Evolutionary conservation across 2,888 invertebrate species (phyloP), one percentile per base, ranked within the genome.

Genomic region (Operophtera brumata): DNA sequence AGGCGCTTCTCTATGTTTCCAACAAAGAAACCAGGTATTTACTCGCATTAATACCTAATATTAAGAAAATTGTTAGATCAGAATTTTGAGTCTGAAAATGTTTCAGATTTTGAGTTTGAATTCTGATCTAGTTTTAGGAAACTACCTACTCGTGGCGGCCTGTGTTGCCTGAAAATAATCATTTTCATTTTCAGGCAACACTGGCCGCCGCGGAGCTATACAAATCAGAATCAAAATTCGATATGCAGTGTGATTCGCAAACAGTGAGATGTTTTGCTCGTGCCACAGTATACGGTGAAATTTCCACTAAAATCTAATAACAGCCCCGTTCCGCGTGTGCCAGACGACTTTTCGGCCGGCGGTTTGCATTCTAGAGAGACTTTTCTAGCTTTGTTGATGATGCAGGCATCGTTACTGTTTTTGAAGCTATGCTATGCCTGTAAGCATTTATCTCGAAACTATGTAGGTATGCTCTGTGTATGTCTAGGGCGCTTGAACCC

Each of bases 251-350:
- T 81, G 82, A 82, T 84, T 80, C 75, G 78, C 78, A 82, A 80
- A 82, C 82, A 80, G 70, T 66, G 74, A 59, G 58, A 64, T 70
- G 71, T 73, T 69, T 70, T 70, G 78, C 72, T 78, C 77, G 77
- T 78, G 77, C 75, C 71, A 75, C 67, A 65, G 58, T 61, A 39
- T 62, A 61, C 73, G 80, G 79, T 70, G 78, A 81, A 84, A 84
- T 84, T 86, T 84, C 84, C 84, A 79, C 78, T 84, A 79, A 84
- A 88, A 86, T 86, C 80, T 87, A 85, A 87, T 87, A 86, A 80
- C 77, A 69, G 20, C 40, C 64, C 67, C 66, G 51, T 64, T 60
- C 67, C 65, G 54, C 55, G 61, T 57, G 56, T 48, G 45, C 62
- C 65, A 20, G 20, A 3, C 2, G 66, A 68, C 67, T 72, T 76